Conservation (phyloP, 2,113 vertebrate species). For the Riparia riparia region DNA sequence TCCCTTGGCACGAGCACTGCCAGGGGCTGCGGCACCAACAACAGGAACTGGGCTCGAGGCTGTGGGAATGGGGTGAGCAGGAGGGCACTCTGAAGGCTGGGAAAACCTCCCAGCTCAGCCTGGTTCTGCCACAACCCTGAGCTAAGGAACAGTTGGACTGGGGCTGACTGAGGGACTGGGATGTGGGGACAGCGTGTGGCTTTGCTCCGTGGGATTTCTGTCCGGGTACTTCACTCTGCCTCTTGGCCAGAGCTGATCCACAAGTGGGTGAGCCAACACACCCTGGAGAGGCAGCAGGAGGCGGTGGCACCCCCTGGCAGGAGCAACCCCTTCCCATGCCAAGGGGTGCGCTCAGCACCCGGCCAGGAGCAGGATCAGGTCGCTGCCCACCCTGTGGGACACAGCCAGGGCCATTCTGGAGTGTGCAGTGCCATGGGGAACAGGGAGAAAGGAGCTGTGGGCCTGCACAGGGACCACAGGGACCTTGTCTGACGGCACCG, state of each 20-base stretch:
- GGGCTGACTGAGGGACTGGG: not conserved
- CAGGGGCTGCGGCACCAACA: accelerated
- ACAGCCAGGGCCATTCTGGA: not conserved
- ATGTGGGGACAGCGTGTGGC: accelerated
- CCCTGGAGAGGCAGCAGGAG: not conserved
- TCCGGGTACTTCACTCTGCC: accelerated
- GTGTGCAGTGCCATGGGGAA: not conserved
- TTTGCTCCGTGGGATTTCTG: not conserved
- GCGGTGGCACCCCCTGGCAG: not conserved
- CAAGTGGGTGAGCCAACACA: not conserved
- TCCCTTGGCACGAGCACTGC: not conserved
- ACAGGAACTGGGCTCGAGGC: accelerated
- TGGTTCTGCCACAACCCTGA: not conserved
- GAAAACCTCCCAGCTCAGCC: not conserved
- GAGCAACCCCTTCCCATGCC: not conserved
- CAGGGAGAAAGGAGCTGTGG: not conserved
- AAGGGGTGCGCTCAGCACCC: accelerated
- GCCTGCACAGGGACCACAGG: not conserved
- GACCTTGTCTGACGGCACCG: accelerated
- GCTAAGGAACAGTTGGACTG: accelerated
- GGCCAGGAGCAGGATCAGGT: not conserved
- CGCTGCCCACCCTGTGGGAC: not conserved
- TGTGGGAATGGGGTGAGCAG: accelerated
- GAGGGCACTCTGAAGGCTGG: not conserved
- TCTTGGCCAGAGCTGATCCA: accelerated